Base-by-base conservation (phyloP, 2,797 vertebrate genomes). In the Botia almorhae region DNA sequence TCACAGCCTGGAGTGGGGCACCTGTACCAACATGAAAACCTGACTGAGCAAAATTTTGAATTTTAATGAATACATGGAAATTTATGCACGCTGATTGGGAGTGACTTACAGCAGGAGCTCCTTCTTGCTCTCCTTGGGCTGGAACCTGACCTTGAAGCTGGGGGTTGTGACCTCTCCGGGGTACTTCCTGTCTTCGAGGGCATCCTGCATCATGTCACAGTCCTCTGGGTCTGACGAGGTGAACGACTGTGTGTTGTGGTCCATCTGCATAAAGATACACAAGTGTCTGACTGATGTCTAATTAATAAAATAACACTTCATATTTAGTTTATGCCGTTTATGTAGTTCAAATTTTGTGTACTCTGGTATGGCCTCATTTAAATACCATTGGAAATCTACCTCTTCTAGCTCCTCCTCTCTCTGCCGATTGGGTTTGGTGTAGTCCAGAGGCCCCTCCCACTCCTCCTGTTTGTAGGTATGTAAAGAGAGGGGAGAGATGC, bases 391-490 rank as follows among this genome's bases (percentile, higher is more conserved):
- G 16, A 70, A 55, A 29, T 90, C 85, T 87, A 98, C 98, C 96
- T 99, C 98, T 69, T 99, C 98, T 0, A 93, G 88, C 69, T 99
- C 97, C 90, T 98, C 98, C 72, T 98, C 97, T 76, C 97, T 92
- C 77, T 96, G 97, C 0, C 97, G 96, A 89, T 96, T 97, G 85
- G 96, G 96, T 91, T 99, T 99, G 14, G 98, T 99, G 92, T 98
- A 99, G 92, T 99, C 98, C 82, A 99, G 94, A 63, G 97, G 97
- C 10, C 96, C 96, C 56, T 98, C 97, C 96, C 97, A 99, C 63
- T 97, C 96, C 39, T 99, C 98, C 91, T 97, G 97, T 85, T 97
- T 97, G 89, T 97, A 96, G 73, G 92, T 76, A 81, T 95, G 96
- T 91, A 94, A 93, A 53, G 95, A 93, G 87, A 93, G 96, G 0